Evolutionary conservation across 2,113 vertebrate species (phyloP), one percentile per base, ranked within the genome.

Genomic region (Marmota monax): DNA sequence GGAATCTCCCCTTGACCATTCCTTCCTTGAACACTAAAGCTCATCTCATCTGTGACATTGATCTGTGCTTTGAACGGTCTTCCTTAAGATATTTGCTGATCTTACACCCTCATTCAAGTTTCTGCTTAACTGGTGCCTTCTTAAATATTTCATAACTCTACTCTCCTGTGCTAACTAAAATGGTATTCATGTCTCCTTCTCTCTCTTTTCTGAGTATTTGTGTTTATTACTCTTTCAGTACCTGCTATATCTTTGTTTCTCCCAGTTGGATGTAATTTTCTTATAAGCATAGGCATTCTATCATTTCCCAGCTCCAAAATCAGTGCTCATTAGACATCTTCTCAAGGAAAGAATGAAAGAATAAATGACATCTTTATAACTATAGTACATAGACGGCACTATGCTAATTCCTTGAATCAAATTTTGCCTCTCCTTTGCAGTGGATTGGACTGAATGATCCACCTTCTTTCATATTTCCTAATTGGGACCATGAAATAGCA

Each of bases 381-480:
- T 90, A 23, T 23, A 65, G 39, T 58, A 14, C 53, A 37, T 58
- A 42, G 7, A 34, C 37, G n/a, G n/a, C 76, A 7, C 56, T 94
- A 8, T 58, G 53, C 80, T 94, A 51, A 63, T 72, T 89, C 14
- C 37, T 65, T 85, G 53, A 90, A 65, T 65, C 73, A 37, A 95
- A n/a, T 27, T 39, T 80, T 82, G 48, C 61, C 53, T 12, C 6
- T 70, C 18, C 69, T 85, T 58, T 48, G 61, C 72, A 32, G 53
- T 48, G 23, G 5, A 93, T 94, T 85, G 1, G 5, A 67, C 10
- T 39, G 20, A 90, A 53, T 93, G 76, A 80, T 72, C 20, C 11
- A 48, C 79, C 82, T 89, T 95, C 25, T 84, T 86, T 78, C 45
- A 39, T 84, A 27, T 56, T 93, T 42, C 83, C 78, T 85, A 76